A percentile compares a stretch with the other conserved stretches of the same genome.
Conservation (phyloP, 2,888 invertebrate species). For the Limnephilus lunatus region DNA sequence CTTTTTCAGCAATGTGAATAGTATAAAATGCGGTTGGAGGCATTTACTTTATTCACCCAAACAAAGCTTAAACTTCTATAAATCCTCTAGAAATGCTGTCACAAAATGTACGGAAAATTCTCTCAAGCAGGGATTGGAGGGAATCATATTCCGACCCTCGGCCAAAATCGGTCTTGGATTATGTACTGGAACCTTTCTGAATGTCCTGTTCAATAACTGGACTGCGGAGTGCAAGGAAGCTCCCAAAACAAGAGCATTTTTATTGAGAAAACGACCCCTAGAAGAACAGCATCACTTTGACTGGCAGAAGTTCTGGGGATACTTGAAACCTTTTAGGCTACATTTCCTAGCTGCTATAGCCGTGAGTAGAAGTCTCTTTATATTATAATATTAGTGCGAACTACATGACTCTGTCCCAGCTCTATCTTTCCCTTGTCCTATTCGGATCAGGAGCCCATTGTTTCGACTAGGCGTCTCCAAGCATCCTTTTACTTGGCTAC, state of each 20-base stretch:
- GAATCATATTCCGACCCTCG: slow-evolving; percentile 70
- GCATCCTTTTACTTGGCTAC: too few species aligned
- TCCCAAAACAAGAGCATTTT: slow-evolving; percentile 76
- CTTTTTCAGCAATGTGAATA: slow-evolving; percentile 34
- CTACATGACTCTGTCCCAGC: too few species aligned
- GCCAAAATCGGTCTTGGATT: slow-evolving; percentile 76
- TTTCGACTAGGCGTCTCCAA: too few species aligned
- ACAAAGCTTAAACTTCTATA: slow-evolving; percentile 30
- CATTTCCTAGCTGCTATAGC: slow-evolving; percentile 86
- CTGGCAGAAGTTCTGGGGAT: slow-evolving; percentile 85
- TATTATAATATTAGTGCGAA: background rate
- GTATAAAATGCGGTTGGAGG: slow-evolving; percentile 9
- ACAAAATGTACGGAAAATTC: slow-evolving; percentile 36
- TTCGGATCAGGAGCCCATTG: too few species aligned
- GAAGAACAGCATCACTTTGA: slow-evolving; percentile 83
- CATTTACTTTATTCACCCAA: slow-evolving; percentile 10
- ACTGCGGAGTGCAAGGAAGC: slow-evolving; percentile 83
- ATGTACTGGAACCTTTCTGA: slow-evolving; percentile 72
- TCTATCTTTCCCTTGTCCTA: too few species aligned
- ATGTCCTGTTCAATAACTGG: slow-evolving; percentile 73
- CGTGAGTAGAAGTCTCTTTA: slow-evolving; percentile 74
- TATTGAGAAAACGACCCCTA: slow-evolving; percentile 75
- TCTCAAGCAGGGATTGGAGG: slow-evolving; percentile 46
- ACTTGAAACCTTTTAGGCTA: slow-evolving; percentile 87
- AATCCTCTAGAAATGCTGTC: slow-evolving; percentile 42